Percentiles rank a stretch among this genome's conserved stretches.
These are phyloP conservation scores for Pelvicachromis taeniatus DNA, from an alignment of 2,113 vertebrate genomes.

Conservation along the genomic window DNA sequence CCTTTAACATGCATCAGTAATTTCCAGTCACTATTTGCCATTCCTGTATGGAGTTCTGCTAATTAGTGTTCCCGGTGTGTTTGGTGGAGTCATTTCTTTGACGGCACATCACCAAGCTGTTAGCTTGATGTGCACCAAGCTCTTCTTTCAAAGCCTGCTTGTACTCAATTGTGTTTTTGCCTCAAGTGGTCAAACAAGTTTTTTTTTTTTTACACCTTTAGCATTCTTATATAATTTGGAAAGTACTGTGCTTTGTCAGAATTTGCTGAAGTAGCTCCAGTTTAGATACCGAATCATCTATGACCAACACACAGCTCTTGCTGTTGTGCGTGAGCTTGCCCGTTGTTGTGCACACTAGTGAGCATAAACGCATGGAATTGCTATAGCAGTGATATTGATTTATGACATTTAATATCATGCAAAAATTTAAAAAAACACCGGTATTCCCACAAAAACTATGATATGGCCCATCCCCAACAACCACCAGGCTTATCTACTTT, in stretches of 20 bases:
- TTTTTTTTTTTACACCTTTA: neutral
- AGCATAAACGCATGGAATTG: neutral
- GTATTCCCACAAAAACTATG: neutral
- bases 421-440: neutral
- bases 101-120: neutral
- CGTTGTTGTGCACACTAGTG: neutral
- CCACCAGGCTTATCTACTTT: neutral
- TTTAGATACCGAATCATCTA: neutral
- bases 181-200: neutral
- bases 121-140: too few relatives aligned
- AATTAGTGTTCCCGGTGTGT: neutral
- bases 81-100: neutral
- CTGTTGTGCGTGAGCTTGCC: neutral
- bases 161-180: neutral
- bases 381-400: neutral
- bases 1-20: neutral
- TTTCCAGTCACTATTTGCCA: neutral
- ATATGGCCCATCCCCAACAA: fast-evolving
- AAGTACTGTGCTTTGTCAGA: neutral
- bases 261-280: neutral
- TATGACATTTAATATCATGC: neutral
- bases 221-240: neutral
- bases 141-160: neutral
- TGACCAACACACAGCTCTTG: neutral
- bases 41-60: neutral